phyloP scores from a whole-genome alignment of 2,113 vertebrate genomes.

The Coreoperca whiteheadi region DNA sequence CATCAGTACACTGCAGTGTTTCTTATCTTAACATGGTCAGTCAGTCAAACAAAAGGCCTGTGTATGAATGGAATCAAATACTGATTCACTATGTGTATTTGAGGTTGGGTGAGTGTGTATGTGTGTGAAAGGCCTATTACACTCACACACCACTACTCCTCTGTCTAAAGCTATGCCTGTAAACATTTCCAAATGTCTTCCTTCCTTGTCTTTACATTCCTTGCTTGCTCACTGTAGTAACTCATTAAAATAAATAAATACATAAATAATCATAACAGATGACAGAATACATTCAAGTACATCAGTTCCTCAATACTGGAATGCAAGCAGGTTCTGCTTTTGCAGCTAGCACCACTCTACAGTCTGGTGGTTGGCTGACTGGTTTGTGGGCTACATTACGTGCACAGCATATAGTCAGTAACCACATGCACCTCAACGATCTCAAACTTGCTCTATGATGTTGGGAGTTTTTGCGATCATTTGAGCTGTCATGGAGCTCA shows the following conservation, averaged over 20 bases:
- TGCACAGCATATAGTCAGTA: constrained; percentile 62
- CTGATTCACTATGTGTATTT: constrained; percentile 31
- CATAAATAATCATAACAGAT: constrained; percentile 62
- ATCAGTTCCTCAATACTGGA: constrained; percentile 63
- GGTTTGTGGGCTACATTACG: constrained; percentile 44
- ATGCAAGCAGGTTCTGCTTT: constrained; percentile 54
- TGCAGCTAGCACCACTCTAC: constrained; percentile 53
- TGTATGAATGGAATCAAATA: constrained; percentile 23
- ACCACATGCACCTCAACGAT: constrained; percentile 57
- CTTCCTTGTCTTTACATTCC: constrained; percentile 63
- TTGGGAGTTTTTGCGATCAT: constrained; percentile 28
- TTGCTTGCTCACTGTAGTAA: constrained; percentile 44
- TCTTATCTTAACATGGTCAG: constrained; percentile 15
- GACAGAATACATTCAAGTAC: constrained; percentile 79
- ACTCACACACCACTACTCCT: constrained; percentile 26
- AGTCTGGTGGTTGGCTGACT: constrained; percentile 39
- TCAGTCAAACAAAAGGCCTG: constrained; percentile 51
- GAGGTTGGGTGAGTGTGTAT: constrained; percentile 32
- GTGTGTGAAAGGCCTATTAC: constrained; percentile 42
- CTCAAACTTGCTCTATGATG: constrained; percentile 23
- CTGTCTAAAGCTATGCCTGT: constrained; percentile 51
- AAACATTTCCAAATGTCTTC: constrained; percentile 60
- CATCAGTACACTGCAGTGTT: constrained; percentile 36
- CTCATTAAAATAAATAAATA: constrained; percentile 36
- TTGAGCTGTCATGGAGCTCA: constrained; percentile 18